Percentiles rank a stretch among this genome's conserved stretches.
phyloP scores from a whole-genome alignment of 1,140 invertebrate genomes.

The Bombus picipes region DNA sequence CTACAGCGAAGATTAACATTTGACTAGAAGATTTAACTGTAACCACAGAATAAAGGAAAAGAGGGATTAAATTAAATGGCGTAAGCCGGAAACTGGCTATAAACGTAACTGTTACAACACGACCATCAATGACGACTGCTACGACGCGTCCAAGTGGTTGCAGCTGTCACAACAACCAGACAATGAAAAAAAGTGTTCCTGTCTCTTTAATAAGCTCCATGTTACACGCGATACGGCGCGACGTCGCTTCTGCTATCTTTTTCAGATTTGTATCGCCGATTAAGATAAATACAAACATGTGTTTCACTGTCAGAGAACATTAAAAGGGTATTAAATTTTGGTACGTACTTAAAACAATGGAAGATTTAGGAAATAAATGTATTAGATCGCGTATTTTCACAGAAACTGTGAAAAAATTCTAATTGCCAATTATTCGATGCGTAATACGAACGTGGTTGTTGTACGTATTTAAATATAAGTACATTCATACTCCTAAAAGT shows the following conservation, averaged over 20 bases:
- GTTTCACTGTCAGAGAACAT: neutral
- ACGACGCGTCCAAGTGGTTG: slow-evolving; percentile 16
- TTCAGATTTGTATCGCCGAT: slow-evolving; percentile 22
- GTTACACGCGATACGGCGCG: neutral
- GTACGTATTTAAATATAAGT: no score
- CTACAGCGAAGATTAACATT: neutral
- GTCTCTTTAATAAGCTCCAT: slow-evolving; percentile 19
- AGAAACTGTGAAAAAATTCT: neutral
- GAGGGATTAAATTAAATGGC: neutral
- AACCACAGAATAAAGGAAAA: neutral
- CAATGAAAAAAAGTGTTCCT: slow-evolving; percentile 26
- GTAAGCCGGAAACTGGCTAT: neutral
- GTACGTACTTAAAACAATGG: no score
- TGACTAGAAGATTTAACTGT: neutral
- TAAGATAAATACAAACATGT: slow-evolving; percentile 5
- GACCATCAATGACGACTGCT: slow-evolving; percentile 7
- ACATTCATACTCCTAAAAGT: no score
- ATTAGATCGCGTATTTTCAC: neutral
- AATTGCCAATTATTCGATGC: neutral
- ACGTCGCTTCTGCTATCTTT: neutral
- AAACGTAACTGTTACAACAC: slow-evolving; percentile 15
- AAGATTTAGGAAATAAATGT: neutral
- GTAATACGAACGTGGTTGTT: neutral
- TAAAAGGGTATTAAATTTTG: neutral
- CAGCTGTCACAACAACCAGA: slow-evolving; percentile 38